Conservation (phyloP, 2,797 vertebrate genomes). For the Clarias pachynema region DNA sequence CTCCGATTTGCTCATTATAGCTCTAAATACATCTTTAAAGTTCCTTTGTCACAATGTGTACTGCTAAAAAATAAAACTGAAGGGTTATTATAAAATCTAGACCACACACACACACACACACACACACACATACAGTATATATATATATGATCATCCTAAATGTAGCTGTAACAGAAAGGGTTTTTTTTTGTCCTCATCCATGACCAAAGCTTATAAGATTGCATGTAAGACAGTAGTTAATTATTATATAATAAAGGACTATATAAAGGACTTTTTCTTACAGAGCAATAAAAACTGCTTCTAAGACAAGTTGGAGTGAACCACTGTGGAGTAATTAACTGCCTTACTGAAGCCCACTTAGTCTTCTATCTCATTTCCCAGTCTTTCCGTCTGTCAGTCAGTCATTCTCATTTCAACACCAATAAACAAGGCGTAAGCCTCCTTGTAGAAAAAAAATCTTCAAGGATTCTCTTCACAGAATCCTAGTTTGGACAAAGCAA, state of each 20-base stretch:
- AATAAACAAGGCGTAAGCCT: constrained; percentile 43
- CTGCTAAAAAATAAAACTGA: not conserved
- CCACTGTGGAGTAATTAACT: constrained; percentile 54
- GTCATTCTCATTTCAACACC: constrained; percentile 38
- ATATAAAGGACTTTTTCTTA: constrained; percentile 33
- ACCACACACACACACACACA: too few relatives aligned
- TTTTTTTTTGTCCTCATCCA: constrained; percentile 3
- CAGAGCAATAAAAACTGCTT: constrained; percentile 6
- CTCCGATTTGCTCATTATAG: not conserved
- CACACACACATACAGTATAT: too few relatives aligned
- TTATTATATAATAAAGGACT: constrained; percentile 25
- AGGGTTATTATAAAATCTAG: not conserved
- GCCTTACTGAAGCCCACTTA: constrained; percentile 46
- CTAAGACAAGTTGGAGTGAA: constrained; percentile 43
- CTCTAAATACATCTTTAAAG: not conserved
- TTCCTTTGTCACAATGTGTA: not conserved
- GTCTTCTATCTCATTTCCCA: constrained; percentile 41
- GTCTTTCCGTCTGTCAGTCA: constrained; percentile 37
- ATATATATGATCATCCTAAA: too few relatives aligned
- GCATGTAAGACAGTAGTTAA: constrained; percentile 8
- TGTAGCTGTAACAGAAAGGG: too few relatives aligned
- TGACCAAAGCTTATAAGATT: not conserved
- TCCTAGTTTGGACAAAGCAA: constrained; percentile 34
- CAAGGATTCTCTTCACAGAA: constrained; percentile 32
- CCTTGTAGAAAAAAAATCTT: constrained; percentile 30